These are phyloP conservation scores for Alcis repandata DNA, from an alignment of 2,888 invertebrate species.

Conservation along the genomic window DNA sequence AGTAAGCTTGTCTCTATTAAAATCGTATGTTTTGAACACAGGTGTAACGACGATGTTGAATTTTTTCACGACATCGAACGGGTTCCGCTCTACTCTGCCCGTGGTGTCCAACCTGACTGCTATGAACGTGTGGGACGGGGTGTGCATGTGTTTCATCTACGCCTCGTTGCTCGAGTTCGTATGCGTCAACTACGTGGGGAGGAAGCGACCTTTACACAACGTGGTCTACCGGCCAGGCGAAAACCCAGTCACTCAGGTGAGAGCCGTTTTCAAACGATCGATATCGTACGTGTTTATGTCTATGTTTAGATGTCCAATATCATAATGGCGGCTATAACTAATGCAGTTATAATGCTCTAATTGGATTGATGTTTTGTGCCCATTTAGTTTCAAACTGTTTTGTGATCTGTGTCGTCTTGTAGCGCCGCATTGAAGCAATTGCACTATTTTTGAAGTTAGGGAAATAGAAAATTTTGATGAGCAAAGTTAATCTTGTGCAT, in stretches of 20 bases:
- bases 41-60: slow-evolving; percentile 99
- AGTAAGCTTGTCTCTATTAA: slow-evolving; percentile 24
- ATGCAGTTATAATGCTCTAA: slow-evolving; percentile 23
- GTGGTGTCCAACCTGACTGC: slow-evolving; percentile 97
- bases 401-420: slow-evolving; percentile 61
- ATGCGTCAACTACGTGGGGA: slow-evolving; percentile 97
- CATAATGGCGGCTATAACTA: slow-evolving; percentile 20
- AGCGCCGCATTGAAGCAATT: slow-evolving; percentile 51
- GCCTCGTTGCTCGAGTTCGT: slow-evolving; percentile 97
- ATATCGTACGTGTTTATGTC: slow-evolving; percentile 30
- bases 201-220: slow-evolving; percentile 95
- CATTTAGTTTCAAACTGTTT: slow-evolving; percentile 33
- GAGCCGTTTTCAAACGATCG: slow-evolving; percentile 40
- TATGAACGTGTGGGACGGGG: slow-evolving; percentile 99
- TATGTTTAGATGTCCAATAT: slow-evolving; percentile 31
- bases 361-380: slow-evolving; percentile 37
- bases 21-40: slow-evolving; percentile 70
- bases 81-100: slow-evolving; percentile 96
- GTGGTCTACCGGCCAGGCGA: slow-evolving; percentile 96
- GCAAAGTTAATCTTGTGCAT: slow-evolving; percentile 7
- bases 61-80: slow-evolving; percentile 98
- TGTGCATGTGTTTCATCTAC: slow-evolving; percentile 99
- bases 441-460: slow-evolving; percentile 34
- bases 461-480: slow-evolving; percentile 39
- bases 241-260: slow-evolving; percentile 96